Evolutionary conservation across 2,113 vertebrate species (phyloP), one percentile per base, ranked within the genome.

Genomic region (Lampris incognitus): DNA sequence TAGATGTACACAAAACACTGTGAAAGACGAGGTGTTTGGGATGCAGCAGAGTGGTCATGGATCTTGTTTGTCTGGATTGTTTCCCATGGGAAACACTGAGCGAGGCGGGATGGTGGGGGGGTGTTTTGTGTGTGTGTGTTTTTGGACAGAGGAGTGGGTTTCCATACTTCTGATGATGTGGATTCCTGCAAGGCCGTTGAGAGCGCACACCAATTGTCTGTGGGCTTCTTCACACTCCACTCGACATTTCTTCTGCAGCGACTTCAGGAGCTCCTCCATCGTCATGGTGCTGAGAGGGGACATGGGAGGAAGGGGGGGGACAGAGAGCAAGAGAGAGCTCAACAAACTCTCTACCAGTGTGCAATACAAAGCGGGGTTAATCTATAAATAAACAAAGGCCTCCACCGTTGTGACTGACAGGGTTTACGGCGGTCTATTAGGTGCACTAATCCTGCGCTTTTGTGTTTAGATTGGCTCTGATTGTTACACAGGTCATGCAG

Each of bases 221-320:
- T 99, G 98, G 6, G 96, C 98, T 91, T 99, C 98, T 89, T 99
- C 97, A 84, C 98, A 99, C 79, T 99, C 98, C 0, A 97, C 96
- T 71, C 96, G 94, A 88, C 98, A 99, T 85, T 99, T 99, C 92
- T 98, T 99, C 93, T 98, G 98, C 91, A 99, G 87, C 44, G 97
- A 98, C 74, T 96, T 96, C 65, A 99, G 90, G 63, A 99, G 92
- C 67, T 99, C 98, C 81, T 99, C 98, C 98, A 99, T 99, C 1
- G 97, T 99, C 98, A 99, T 99, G 85, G 98, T 98, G 91, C 98
- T 99, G 76, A 9, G 36, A 85, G 5, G 49, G 63, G 64, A 49
- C 24, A 24, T 24, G 54, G 11, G 55, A 63, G 44, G 24, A 49
- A 44, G 4, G 3, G 4, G 51, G 57, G 11, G 63, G 37, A 68